phyloP scores from a whole-genome alignment of 2,888 invertebrate species.

The Meandrusa payeni region DNA sequence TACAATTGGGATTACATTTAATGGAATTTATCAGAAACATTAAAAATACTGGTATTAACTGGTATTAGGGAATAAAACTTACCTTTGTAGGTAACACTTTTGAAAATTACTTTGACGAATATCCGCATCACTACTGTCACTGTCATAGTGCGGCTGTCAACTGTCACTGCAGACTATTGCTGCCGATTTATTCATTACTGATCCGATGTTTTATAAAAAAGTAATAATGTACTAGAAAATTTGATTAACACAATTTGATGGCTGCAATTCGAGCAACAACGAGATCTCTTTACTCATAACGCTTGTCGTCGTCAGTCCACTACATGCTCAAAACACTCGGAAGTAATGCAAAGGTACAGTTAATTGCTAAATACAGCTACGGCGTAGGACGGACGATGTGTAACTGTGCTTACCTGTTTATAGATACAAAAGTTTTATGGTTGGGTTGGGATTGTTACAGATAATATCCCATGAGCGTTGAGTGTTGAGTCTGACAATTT shows the following conservation, averaged over 20 bases:
- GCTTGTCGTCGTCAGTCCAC: constrained; percentile 27
- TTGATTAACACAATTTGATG: constrained; percentile 15
- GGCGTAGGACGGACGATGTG: constrained; percentile 7
- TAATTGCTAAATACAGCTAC: constrained; percentile 15
- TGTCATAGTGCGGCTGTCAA: constrained; percentile 9
- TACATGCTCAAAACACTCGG: constrained; percentile 27
- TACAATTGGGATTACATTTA: no score
- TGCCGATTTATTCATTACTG: no score
- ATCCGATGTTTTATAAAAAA: not conserved
- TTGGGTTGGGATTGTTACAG: constrained; percentile 37
- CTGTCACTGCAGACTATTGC: no score
- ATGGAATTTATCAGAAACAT: no score
- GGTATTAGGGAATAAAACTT: no score
- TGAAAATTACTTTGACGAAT: no score
- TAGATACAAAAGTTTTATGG: constrained; percentile 22
- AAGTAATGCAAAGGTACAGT: constrained; percentile 44
- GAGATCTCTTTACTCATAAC: constrained; percentile 31
- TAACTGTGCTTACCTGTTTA: constrained; percentile 30
- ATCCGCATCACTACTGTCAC: no score
- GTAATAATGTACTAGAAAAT: not conserved
- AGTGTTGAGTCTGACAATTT: constrained; percentile 27
- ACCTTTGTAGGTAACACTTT: no score
- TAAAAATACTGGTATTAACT: no score
- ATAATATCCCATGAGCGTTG: constrained; percentile 56
- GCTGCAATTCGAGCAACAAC: constrained; percentile 24